Conservation (phyloP, 1,140 invertebrate genomes). For the Akabosia matsudoensis region DNA sequence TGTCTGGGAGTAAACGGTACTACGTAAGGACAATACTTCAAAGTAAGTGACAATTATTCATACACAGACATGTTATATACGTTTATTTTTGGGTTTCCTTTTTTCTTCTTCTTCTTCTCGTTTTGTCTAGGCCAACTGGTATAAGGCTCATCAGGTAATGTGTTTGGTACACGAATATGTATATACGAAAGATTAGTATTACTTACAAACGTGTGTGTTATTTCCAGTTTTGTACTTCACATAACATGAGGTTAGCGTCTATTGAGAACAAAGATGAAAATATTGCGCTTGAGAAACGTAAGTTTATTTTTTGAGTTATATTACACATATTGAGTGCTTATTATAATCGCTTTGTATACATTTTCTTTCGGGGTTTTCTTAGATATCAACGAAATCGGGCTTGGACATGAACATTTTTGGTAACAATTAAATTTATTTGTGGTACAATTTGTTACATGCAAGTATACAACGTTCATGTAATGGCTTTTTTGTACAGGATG, state of each 20-base stretch:
- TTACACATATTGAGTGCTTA: no score
- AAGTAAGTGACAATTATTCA: not conserved
- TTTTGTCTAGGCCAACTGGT: not conserved
- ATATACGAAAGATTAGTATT: no score
- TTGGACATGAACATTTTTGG: not conserved
- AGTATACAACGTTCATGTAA: not conserved
- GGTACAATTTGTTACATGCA: not conserved
- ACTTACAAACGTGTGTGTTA: no score
- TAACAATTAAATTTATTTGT: not conserved
- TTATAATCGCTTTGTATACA: no score
- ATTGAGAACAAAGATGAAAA: slow-evolving; percentile 5
- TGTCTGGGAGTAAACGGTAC: slow-evolving; percentile 9
- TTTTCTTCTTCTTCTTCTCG: not conserved
- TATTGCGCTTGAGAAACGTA: not conserved
- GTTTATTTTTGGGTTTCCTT: not conserved
- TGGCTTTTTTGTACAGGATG: not conserved
- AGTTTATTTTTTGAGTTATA: no score
- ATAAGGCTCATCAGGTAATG: not conserved
- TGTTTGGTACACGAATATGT: no score
- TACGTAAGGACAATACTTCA: slow-evolving; percentile 15
- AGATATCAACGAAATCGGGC: slow-evolving; percentile 10
- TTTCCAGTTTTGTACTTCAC: not conserved
- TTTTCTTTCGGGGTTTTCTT: no score
- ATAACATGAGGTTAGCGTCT: not conserved
- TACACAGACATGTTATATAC: no score